phyloP scores from a whole-genome alignment of 2,797 vertebrate species.

The Bovichtus variegatus region DNA sequence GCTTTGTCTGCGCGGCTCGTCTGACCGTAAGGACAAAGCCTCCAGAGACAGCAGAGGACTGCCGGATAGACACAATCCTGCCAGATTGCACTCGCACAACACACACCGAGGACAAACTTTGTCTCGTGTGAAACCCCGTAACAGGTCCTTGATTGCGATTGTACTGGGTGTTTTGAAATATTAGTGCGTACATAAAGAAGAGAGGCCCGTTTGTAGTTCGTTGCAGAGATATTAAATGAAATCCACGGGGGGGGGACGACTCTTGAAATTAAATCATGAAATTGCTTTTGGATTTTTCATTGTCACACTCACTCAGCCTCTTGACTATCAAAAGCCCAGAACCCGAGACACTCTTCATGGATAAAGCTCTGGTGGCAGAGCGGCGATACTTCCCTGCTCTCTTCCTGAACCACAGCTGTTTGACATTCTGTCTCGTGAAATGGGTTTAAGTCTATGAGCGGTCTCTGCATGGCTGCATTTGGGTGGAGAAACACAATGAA shows the following conservation, averaged over 20 bases:
- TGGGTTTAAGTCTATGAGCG: slow-evolving; percentile 46
- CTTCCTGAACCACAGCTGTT: slow-evolving; percentile 61
- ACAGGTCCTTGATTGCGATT: slow-evolving; percentile 12
- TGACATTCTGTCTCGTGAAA: slow-evolving; percentile 63
- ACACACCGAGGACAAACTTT: slow-evolving; percentile 38
- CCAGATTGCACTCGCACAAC: slow-evolving; percentile 41
- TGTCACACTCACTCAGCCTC: slow-evolving; percentile 25
- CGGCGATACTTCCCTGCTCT: slow-evolving; percentile 21
- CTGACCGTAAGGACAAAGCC: slow-evolving; percentile 70
- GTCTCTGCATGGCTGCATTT: slow-evolving; percentile 68
- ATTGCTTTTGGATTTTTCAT: slow-evolving; percentile 42
- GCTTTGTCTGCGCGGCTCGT: slow-evolving; percentile 72
- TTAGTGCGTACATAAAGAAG: neutral
- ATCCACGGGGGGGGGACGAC: neutral
- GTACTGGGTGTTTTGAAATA: neutral
- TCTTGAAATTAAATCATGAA: slow-evolving; percentile 35
- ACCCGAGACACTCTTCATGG: slow-evolving; percentile 13
- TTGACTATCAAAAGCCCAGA: slow-evolving; percentile 31
- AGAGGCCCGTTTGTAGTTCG: neutral
- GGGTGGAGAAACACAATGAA: slow-evolving; percentile 77
- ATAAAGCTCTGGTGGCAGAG: slow-evolving; percentile 36
- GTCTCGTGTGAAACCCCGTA: slow-evolving; percentile 21
- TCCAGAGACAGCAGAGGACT: slow-evolving; percentile 59
- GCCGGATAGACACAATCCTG: slow-evolving; percentile 49
- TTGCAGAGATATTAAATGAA: slow-evolving; percentile 23